Base-by-base conservation (phyloP, 2,113 vertebrate species). In the Jaculus jaculus region DNA sequence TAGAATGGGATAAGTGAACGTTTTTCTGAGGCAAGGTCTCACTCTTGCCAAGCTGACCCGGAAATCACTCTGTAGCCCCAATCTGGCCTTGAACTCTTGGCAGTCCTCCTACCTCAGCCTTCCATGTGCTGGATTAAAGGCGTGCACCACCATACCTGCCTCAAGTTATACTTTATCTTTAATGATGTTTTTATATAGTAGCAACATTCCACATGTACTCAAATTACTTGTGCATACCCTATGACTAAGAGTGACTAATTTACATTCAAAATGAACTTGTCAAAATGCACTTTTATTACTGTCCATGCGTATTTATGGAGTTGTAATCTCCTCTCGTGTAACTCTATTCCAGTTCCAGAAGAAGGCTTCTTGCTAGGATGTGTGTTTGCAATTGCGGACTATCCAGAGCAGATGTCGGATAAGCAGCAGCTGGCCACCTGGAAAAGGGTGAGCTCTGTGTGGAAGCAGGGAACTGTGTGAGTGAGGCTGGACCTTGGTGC, bases 351-450 rank as follows among this genome's bases (percentile, higher is more conserved):
- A 99, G 99, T 99, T 98, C 99, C 99, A 84, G 99, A 98, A 95
- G 99, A 99, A 1, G 98, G 98, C 97, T 99, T 99, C 96, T 96
- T 99, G 23, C 94, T 99, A 79, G 99, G 99, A 75, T 99, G 99
- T 92, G 98, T 99, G 83, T 99, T 99, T 96, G 99, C 99, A 39
- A 98, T 99, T 66, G 99, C 99, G 26, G 99, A 99, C 97, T 99
- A 99, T 86, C 99, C 99, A 2, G 99, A 99, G 61, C 99, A 99
- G 97, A 99, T 99, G 99, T 98, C 99, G 78, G 99, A 99, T 97
- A 99, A 99, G 89, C 99, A 99, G 95, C 98, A 99, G 12, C 96
- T 99, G 83, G 98, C 98, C 0, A 99, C 99, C 8, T 99, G 99
- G 99, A 99, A 99, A 93, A 97, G 99, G 98, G 99, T 99, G 97